These are phyloP conservation scores for Pachymerium ferrugineum DNA, from an alignment of 2,888 invertebrate genomes.

Conservation along the genomic window DNA sequence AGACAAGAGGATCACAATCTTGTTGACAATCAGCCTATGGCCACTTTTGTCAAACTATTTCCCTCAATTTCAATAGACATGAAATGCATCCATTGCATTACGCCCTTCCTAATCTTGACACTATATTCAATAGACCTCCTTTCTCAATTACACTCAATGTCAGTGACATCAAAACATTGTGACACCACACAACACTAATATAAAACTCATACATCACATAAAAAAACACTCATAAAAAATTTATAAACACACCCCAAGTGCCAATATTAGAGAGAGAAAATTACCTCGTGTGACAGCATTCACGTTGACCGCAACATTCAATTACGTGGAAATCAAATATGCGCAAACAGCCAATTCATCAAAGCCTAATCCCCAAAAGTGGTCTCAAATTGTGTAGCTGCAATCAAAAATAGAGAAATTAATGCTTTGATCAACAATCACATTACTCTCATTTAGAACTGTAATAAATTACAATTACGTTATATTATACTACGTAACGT, in stretches of 20 bases:
- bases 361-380: background rate
- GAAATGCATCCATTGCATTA: background rate
- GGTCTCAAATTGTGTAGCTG: background rate
- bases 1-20: no score
- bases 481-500: no score
- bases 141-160: no score
- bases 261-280: slow-evolving; percentile 4
- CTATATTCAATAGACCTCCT: background rate
- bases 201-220: background rate
- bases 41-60: background rate
- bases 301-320: background rate
- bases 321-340: background rate
- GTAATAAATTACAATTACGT: no score
- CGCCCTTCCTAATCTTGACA: background rate
- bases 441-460: no score
- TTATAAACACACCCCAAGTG: background rate
- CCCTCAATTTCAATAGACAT: background rate
- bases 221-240: background rate
- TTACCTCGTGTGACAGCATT: background rate
- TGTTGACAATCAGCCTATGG: no score
- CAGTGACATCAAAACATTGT: no score
- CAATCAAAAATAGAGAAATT: background rate
- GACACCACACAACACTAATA: background rate
- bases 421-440: no score
- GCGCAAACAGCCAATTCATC: background rate